A percentile compares a stretch with the other conserved stretches of the same genome.
Conservation (phyloP, 2,797 vertebrate species). For the Pitangus sulphuratus region DNA sequence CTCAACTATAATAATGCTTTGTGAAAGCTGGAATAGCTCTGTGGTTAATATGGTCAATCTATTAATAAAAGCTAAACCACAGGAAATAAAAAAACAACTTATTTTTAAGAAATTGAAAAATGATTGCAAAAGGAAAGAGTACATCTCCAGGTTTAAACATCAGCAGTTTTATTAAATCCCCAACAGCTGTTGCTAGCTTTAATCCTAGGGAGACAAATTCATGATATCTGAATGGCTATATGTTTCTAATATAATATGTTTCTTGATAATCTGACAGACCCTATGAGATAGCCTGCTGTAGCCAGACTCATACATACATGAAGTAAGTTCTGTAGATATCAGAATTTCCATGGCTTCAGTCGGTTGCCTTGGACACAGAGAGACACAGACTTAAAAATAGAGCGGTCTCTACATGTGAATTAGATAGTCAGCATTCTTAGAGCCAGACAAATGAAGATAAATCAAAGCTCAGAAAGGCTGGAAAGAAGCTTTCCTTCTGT, state of each 20-base stretch:
- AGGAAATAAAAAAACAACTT: background rate
- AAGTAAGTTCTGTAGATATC: conserved; percentile 47
- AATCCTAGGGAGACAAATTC: background rate
- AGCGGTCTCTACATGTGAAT: conserved; percentile 37
- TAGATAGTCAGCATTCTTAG: conserved; percentile 52
- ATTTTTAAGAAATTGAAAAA: background rate
- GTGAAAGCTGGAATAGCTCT: background rate
- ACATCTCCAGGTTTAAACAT: background rate
- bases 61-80: conserved; percentile 14
- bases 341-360: conserved; percentile 66
- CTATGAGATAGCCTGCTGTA: background rate
- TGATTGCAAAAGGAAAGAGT: background rate
- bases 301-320: background rate
- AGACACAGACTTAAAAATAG: conserved; percentile 77
- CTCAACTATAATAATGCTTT: background rate
- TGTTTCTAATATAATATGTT: background rate
- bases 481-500: background rate
- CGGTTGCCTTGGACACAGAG: conserved; percentile 79
- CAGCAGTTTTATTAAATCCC: background rate
- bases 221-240: conserved; percentile 18
- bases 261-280: conserved; percentile 1
- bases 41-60: background rate
- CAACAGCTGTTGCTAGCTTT: background rate
- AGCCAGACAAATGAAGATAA: conserved; percentile 58
- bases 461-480: background rate